These are phyloP conservation scores for Benthosema pterotum DNA, from an alignment of 2,797 vertebrate species.

Conservation along the genomic window DNA sequence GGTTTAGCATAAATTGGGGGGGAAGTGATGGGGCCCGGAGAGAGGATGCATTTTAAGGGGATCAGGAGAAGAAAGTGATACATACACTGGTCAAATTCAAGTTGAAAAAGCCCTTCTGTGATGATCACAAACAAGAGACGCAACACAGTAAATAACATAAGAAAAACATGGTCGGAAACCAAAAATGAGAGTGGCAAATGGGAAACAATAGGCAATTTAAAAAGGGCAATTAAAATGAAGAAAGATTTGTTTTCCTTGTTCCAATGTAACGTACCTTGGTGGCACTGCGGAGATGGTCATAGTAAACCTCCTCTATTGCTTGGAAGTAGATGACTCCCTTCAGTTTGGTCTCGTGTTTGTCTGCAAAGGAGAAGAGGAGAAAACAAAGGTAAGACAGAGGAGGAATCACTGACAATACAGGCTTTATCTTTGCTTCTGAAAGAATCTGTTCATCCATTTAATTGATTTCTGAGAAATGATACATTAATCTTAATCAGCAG, in stretches of 20 bases:
- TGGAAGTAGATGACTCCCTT: slow-evolving; percentile 98
- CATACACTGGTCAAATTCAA: slow-evolving; percentile 78
- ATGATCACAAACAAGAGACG: slow-evolving; percentile 50
- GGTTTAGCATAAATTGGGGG: not conserved
- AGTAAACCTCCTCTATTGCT: slow-evolving; percentile 97
- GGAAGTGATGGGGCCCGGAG: not conserved
- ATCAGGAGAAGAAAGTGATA: slow-evolving; percentile 49
- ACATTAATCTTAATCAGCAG: not conserved
- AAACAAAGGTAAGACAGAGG: slow-evolving; percentile 15
- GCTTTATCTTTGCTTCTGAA: too few species aligned
- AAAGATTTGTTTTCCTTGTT: not conserved
- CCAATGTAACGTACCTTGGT: slow-evolving; percentile 85
- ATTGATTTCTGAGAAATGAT: too few species aligned
- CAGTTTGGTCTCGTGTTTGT: slow-evolving; percentile 95
- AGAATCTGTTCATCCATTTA: too few species aligned
- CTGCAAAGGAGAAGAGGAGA: slow-evolving; percentile 56
- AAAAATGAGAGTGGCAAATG: slow-evolving; percentile 17
- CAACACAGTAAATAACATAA: slow-evolving; percentile 34
- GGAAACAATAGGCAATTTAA: slow-evolving; percentile 2
- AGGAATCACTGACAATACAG: too few species aligned
- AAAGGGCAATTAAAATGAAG: slow-evolving; percentile 4
- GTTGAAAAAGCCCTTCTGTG: slow-evolving; percentile 81
- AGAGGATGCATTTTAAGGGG: not conserved
- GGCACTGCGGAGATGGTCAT: slow-evolving; percentile 95
- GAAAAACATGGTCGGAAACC: slow-evolving; percentile 31